Evolutionary conservation across 2,797 vertebrate genomes (phyloP).

Genomic region (Mallotus villosus): DNA sequence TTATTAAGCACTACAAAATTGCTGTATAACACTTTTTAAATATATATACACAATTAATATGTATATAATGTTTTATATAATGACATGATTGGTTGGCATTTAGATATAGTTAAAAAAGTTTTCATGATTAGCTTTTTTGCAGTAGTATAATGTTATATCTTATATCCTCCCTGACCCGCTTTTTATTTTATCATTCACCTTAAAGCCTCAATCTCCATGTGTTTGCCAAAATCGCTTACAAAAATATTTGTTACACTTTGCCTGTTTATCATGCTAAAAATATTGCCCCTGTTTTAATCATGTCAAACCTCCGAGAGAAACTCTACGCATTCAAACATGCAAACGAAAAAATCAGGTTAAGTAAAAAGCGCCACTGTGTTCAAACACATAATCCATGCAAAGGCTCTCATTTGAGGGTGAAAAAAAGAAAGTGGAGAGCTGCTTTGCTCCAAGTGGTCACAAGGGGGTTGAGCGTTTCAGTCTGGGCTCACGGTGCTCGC

Average conservation of each 20-base stretch:
- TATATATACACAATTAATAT: not conserved
- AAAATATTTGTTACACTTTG: slow-evolving; percentile 72
- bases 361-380: slow-evolving; percentile 96
- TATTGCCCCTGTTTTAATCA: slow-evolving; percentile 82
- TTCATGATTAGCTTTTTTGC: not conserved
- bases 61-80: not conserved
- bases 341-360: slow-evolving; percentile 85
- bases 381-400: slow-evolving; percentile 93
- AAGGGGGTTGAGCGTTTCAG: slow-evolving; percentile 87
- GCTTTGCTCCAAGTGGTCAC: slow-evolving; percentile 95
- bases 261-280: slow-evolving; percentile 87
- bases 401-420: slow-evolving; percentile 86
- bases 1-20: no score
- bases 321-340: slow-evolving; percentile 80
- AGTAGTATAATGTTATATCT: not conserved
- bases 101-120: not conserved
- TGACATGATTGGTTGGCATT: not conserved
- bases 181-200: slow-evolving; percentile 42
- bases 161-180: not conserved
- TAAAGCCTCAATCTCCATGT: slow-evolving; percentile 45
- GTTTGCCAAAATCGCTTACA: slow-evolving; percentile 51
- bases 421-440: slow-evolving; percentile 90
- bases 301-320: slow-evolving; percentile 84
- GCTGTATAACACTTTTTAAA: no score
- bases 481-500: slow-evolving; percentile 70